These are phyloP conservation scores for Chloropsis cyanopogon DNA, from an alignment of 2,113 vertebrate species.

Conservation along the genomic window DNA sequence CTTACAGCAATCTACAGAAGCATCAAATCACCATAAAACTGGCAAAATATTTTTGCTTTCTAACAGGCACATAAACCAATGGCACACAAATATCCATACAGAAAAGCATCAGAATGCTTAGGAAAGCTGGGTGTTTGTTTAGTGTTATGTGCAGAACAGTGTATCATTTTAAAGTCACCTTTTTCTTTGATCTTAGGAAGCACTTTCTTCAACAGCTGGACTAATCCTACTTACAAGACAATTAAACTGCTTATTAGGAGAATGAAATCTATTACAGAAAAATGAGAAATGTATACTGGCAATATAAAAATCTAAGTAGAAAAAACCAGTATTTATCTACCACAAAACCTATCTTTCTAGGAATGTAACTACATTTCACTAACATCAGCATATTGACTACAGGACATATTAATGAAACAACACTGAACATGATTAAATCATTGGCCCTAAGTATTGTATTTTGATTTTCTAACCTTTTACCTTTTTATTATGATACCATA, in stretches of 20 bases:
- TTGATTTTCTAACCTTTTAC: not conserved
- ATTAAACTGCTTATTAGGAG: not conserved
- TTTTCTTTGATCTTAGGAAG: not conserved
- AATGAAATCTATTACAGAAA: not conserved
- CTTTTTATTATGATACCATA: not conserved
- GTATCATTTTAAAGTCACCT: not conserved
- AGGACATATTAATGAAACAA: not conserved
- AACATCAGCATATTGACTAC: not conserved
- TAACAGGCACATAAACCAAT: not conserved
- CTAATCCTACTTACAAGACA: not conserved
- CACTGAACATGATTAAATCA: not conserved
- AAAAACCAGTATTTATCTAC: not conserved
- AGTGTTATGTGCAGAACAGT: not conserved
- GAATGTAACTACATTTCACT: not conserved
- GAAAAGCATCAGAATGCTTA: not conserved
- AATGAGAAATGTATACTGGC: not conserved
- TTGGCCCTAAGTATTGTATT: not conserved
- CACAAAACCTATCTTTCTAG: not conserved
- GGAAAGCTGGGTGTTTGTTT: not conserved
- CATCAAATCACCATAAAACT: not conserved
- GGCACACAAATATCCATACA: not conserved
- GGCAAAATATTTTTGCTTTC: not conserved
- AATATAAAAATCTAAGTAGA: not conserved
- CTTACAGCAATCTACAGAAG: not conserved
- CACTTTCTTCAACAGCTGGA: not conserved